These are phyloP conservation scores for Poliocrania exsul DNA, from an alignment of 2,797 vertebrate species.

Conservation along the genomic window DNA sequence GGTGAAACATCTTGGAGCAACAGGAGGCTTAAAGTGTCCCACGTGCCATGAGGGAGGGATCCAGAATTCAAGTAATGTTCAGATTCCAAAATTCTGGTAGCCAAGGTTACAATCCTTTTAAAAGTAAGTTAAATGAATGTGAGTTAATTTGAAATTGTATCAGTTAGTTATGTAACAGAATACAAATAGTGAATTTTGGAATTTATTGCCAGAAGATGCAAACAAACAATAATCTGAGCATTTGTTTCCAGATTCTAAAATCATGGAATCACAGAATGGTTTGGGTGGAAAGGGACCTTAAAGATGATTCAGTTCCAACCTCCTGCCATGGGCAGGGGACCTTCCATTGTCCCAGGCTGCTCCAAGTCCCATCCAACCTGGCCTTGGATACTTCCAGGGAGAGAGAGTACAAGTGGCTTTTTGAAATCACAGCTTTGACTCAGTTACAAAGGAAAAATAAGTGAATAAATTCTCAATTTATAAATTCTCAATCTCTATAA, in stretches of 20 bases:
- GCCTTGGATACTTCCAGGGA: not conserved
- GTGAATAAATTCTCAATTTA: not conserved
- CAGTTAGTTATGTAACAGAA: not conserved
- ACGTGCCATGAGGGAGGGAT: not conserved
- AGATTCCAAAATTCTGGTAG: not conserved
- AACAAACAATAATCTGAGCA: not conserved
- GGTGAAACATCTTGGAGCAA: not conserved
- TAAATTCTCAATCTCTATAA: too few relatives aligned
- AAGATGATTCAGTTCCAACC: not conserved
- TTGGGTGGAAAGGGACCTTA: not conserved
- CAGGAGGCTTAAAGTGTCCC: not conserved
- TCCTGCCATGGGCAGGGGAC: fast-evolving
- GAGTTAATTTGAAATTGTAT: not conserved
- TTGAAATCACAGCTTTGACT: not conserved
- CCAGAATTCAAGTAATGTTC: not conserved
- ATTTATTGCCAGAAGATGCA: not conserved
- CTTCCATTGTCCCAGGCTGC: too few relatives aligned
- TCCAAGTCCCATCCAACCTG: not conserved
- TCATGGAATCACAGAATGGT: not conserved
- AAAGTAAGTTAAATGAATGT: not conserved
- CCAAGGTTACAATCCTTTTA: not conserved
- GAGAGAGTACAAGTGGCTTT: not conserved
- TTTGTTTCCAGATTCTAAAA: not conserved
- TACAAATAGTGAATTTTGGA: not conserved
- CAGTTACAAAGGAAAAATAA: not conserved